phyloP scores from a whole-genome alignment of 2,113 vertebrate genomes.

The Damaliscus lunatus region DNA sequence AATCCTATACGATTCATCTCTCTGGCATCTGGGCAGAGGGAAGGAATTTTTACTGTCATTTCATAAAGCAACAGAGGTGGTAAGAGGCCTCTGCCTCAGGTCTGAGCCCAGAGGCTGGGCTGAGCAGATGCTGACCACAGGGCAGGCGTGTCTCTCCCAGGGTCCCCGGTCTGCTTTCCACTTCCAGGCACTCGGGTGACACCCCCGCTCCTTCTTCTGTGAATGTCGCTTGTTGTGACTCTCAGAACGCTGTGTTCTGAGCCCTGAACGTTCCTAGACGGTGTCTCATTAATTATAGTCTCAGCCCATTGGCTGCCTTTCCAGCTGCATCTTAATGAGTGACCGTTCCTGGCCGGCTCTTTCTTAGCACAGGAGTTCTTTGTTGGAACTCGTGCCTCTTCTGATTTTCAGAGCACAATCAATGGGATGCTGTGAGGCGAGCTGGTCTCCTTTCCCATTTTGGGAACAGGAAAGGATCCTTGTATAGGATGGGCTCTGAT shows the following conservation, averaged over 20 bases:
- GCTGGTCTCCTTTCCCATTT: background rate
- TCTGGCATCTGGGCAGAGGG: background rate
- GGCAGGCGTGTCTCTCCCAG: background rate
- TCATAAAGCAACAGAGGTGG: fast-evolving
- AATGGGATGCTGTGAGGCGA: background rate
- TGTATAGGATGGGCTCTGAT: background rate
- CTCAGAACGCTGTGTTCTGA: background rate
- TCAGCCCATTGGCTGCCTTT: background rate
- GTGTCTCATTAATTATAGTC: background rate
- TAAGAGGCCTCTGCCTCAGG: background rate
- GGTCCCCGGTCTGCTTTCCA: background rate
- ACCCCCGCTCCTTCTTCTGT: background rate
- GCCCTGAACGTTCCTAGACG: background rate
- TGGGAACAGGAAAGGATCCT: background rate
- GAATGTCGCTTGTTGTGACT: background rate
- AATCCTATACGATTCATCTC: fast-evolving
- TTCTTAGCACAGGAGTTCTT: background rate
- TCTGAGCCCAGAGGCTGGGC: background rate
- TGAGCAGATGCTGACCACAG: background rate
- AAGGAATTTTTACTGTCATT: background rate
- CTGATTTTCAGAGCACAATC: background rate
- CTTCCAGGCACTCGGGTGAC: fast-evolving
- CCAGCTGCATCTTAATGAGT: background rate
- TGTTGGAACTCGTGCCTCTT: background rate
- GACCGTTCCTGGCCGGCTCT: background rate